These are phyloP conservation scores for Lerema accius DNA, from an alignment of 1,140 invertebrate species.

Conservation along the genomic window DNA sequence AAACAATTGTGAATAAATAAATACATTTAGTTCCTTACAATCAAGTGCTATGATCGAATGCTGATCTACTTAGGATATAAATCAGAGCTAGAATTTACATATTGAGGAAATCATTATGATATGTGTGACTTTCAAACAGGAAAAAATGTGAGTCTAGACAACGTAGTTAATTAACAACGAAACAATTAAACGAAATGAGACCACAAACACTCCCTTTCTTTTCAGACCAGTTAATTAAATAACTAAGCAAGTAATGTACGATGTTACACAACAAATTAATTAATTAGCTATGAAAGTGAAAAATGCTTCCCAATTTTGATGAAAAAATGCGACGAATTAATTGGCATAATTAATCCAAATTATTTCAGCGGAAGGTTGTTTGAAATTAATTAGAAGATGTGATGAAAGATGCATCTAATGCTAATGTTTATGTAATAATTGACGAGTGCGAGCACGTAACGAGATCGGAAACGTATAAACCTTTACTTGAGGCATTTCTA, in stretches of 20 bases:
- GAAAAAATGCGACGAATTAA: background rate
- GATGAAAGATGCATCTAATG: conserved; percentile 4
- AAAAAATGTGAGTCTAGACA: too few relatives aligned
- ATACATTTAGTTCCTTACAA: too few relatives aligned
- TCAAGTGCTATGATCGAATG: too few relatives aligned
- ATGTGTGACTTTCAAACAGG: too few relatives aligned
- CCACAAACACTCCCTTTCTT: too few relatives aligned
- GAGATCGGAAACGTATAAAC: conserved; percentile 5
- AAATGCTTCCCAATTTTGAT: background rate
- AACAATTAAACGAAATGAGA: too few relatives aligned
- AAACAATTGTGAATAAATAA: too few relatives aligned
- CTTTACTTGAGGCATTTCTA: too few relatives aligned
- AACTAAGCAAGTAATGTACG: background rate
- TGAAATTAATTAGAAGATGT: conserved; percentile 13
- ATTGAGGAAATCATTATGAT: too few relatives aligned
- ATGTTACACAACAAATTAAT: background rate
- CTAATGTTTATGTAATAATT: conserved; percentile 20
- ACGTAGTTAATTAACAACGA: background rate
- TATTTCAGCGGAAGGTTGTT: background rate
- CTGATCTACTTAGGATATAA: too few relatives aligned
- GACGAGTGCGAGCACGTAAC: conserved; percentile 5
- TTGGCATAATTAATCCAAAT: background rate
- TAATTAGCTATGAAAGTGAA: conserved; percentile 1
- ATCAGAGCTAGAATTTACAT: too few relatives aligned
- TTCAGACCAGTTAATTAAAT: background rate